Evolutionary conservation across 1,140 invertebrate species (phyloP).

Genomic region (Pseudobourletiella spinata): DNA sequence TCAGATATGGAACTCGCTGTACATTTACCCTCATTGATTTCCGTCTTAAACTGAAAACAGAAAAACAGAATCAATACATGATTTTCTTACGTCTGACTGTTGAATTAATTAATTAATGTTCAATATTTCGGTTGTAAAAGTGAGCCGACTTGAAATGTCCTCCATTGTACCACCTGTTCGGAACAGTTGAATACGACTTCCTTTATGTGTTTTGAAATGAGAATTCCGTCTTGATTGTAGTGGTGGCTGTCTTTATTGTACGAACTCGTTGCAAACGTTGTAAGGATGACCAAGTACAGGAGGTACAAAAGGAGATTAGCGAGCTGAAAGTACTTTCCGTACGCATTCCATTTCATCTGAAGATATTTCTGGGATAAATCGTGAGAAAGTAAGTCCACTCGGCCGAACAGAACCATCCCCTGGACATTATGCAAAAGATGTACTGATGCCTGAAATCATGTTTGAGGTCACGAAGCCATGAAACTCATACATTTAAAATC

Average conservation of each 20-base stretch:
- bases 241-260: not conserved
- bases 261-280: not conserved
- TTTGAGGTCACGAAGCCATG: too few species aligned
- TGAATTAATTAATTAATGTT: too few species aligned
- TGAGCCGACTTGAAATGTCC: too few species aligned
- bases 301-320: conserved; percentile 64
- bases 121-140: too few species aligned
- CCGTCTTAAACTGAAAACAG: too few species aligned
- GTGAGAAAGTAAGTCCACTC: conserved; percentile 69
- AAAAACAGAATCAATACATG: too few species aligned
- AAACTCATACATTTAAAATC: conserved; percentile 34
- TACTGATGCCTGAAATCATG: conserved; percentile 6
- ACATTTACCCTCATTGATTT: too few species aligned
- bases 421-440: conserved; percentile 41
- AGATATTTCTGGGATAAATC: conserved; percentile 72
- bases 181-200: too few species aligned
- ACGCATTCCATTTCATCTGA: conserved; percentile 80
- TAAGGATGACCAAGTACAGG: conserved; percentile 55
- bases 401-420: conserved; percentile 70
- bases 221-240: not conserved
- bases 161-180: too few species aligned
- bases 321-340: conserved; percentile 74
- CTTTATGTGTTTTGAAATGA: not conserved
- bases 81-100: too few species aligned
- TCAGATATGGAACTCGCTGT: not conserved